Evolutionary conservation across 2,888 invertebrate genomes (phyloP).

Genomic region (Napeogenes sylphis): DNA sequence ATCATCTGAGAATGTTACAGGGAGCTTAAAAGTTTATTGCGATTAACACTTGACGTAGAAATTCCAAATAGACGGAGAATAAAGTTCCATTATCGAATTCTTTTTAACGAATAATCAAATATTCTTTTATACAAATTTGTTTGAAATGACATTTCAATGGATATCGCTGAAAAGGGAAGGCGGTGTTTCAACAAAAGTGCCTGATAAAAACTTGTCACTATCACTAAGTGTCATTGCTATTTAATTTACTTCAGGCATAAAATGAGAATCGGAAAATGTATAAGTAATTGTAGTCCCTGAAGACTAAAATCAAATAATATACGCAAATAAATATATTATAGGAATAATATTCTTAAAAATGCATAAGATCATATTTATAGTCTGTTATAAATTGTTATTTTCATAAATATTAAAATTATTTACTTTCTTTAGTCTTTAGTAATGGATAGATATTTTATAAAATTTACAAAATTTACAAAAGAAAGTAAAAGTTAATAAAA

Average conservation of each 20-base stretch:
- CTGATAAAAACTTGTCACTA: slow-evolving; percentile 13
- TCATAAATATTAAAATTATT: not conserved
- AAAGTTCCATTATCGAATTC: not conserved
- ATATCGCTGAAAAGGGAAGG: not conserved
- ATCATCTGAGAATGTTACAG: too few species aligned
- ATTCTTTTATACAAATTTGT: not conserved
- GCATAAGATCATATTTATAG: too few species aligned
- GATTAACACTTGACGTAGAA: too few species aligned
- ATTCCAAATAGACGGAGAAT: too few species aligned
- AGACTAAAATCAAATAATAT: too few species aligned
- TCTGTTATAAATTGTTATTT: too few species aligned
- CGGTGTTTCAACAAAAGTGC: slow-evolving; percentile 2
- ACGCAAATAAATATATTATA: too few species aligned
- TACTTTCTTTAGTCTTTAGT: not conserved
- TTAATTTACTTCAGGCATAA: slow-evolving; percentile 16
- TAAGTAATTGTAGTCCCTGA: not conserved
- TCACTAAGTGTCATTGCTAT: slow-evolving; percentile 16
- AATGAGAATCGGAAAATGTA: not conserved
- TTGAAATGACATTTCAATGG: not conserved
- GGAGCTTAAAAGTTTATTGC: too few species aligned
- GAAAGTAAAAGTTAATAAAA: slow-evolving; percentile 10
- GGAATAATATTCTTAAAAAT: too few species aligned
- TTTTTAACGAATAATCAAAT: not conserved
- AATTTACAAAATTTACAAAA: not conserved
- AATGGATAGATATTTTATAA: not conserved